These are phyloP conservation scores for Hypselothyrea guttata DNA, from an alignment of 2,888 invertebrate genomes.

Conservation along the genomic window DNA sequence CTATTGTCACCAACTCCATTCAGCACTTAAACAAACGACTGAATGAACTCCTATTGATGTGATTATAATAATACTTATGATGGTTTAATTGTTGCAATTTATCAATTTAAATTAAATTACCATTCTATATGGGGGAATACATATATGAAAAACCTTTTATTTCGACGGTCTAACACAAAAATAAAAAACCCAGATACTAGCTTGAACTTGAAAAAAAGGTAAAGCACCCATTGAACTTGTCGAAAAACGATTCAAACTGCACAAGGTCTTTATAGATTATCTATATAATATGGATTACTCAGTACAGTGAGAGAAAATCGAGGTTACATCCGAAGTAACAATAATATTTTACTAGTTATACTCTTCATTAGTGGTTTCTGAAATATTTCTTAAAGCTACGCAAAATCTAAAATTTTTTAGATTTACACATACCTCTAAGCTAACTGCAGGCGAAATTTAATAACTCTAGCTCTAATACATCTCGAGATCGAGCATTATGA, in stretches of 20 bases:
- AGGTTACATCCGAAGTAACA: too few relatives aligned
- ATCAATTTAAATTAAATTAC: slow-evolving; percentile 47
- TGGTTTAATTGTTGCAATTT: slow-evolving; percentile 49
- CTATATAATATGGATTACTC: background rate
- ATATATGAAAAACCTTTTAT: slow-evolving; percentile 1
- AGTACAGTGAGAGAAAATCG: background rate
- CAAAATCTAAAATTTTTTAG: too few relatives aligned
- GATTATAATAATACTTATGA: slow-evolving; percentile 14
- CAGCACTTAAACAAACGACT: slow-evolving; percentile 23
- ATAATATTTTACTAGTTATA: too few relatives aligned
- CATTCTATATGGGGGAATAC: slow-evolving; percentile 5
- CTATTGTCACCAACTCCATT: background rate
- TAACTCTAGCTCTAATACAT: too few relatives aligned
- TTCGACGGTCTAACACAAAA: slow-evolving; percentile 3
- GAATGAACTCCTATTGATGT: background rate
- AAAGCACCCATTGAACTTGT: slow-evolving; percentile 30
- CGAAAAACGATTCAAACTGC: background rate
- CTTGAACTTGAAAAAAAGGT: slow-evolving; percentile 64
- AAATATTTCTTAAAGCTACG: too few relatives aligned
- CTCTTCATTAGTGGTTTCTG: too few relatives aligned
- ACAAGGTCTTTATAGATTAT: slow-evolving; percentile 6
- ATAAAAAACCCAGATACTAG: slow-evolving; percentile 4
- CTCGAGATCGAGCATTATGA: too few relatives aligned
- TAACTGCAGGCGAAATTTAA: too few relatives aligned
- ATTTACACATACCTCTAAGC: too few relatives aligned